These are phyloP conservation scores for Alces alces DNA, from an alignment of 2,113 vertebrate genomes.

Conservation along the genomic window DNA sequence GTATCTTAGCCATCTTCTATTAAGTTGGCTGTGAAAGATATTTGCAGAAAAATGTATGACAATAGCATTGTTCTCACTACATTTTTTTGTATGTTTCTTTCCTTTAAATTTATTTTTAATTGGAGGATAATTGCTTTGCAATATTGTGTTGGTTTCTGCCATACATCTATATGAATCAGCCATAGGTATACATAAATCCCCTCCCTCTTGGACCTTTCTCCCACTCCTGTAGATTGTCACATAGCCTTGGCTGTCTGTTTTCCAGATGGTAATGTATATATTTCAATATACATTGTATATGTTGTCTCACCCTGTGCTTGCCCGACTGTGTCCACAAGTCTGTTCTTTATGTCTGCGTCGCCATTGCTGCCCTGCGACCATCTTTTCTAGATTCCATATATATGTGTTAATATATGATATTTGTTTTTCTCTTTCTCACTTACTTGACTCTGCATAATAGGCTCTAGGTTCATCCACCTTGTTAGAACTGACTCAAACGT, in stretches of 20 bases:
- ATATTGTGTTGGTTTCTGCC: neutral
- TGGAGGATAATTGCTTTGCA: neutral
- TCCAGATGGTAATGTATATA: no score
- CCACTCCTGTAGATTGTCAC: neutral
- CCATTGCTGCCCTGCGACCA: neutral
- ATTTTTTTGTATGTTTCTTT: neutral
- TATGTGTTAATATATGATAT: neutral
- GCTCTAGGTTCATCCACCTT: neutral
- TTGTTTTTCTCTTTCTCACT: neutral
- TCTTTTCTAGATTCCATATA: neutral
- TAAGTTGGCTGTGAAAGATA: neutral
- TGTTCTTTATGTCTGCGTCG: neutral
- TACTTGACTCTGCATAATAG: neutral
- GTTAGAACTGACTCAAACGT: neutral
- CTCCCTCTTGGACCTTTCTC: neutral
- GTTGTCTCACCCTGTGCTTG: neutral
- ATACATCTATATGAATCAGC: neutral
- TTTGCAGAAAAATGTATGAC: neutral
- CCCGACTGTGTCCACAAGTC: neutral
- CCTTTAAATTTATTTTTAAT: neutral
- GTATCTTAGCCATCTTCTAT: neutral
- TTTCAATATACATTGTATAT: neutral
- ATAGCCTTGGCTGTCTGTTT: neutral
- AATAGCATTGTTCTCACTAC: neutral
- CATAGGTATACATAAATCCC: neutral